Percentiles rank a stretch among this genome's conserved stretches.
Evolutionary conservation across 2,797 vertebrate genomes (phyloP).

Genomic region (Enteromius anoplus): DNA sequence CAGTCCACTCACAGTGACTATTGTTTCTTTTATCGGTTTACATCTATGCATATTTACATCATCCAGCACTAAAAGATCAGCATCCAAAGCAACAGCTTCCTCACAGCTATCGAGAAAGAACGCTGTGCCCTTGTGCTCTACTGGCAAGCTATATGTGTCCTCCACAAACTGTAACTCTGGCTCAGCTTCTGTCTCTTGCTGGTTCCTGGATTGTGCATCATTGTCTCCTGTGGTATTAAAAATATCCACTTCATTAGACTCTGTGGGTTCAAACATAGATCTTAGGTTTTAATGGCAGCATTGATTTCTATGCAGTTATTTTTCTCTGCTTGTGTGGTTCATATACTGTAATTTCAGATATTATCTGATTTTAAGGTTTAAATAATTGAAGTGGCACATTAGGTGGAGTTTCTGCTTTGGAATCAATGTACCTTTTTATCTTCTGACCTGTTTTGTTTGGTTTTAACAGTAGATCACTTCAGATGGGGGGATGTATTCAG

Average conservation of each 20-base stretch:
- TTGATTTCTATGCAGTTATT: neutral
- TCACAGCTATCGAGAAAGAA: conserved; percentile 51
- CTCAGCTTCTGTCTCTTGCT: conserved; percentile 38
- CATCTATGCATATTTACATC: neutral
- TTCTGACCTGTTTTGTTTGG: neutral
- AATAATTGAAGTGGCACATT: neutral
- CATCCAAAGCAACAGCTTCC: conserved; percentile 40
- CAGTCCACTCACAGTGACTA: neutral
- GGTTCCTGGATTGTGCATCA: neutral
- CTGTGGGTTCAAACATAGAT: conserved; percentile 1
- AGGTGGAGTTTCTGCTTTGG: neutral
- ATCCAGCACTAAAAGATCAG: conserved; percentile 9
- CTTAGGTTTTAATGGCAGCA: conserved; percentile 8
- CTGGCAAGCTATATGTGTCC: conserved; percentile 19
- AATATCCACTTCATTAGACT: neutral
- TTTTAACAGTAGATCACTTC: neutral
- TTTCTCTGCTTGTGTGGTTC: neutral
- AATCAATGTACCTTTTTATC: neutral
- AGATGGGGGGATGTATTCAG: too few species aligned
- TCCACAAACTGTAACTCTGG: neutral
- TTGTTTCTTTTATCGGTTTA: neutral
- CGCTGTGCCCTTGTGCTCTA: conserved; percentile 34
- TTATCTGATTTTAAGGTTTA: neutral
- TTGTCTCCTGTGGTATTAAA: conserved; percentile 21
- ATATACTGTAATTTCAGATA: conserved; percentile 15